Evolutionary conservation across 2,113 vertebrate genomes (phyloP), one percentile per base, ranked within the genome.

Genomic region (Menura novaehollandiae): DNA sequence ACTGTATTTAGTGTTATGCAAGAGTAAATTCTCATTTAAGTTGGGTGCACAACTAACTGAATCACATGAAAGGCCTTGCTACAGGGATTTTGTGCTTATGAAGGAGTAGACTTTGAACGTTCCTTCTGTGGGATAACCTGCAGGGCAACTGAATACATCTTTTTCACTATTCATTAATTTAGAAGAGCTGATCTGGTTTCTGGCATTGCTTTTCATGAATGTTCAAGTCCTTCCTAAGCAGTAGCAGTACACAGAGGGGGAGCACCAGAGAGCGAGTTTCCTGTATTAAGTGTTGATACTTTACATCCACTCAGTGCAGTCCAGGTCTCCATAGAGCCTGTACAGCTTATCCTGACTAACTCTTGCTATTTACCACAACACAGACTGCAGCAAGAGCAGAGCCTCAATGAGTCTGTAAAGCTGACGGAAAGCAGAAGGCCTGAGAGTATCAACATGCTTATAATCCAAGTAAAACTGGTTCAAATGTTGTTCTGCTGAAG

Each of bases 11-110:
- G 64, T 26, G 15, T 96, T 95, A 94, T n/a, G 75, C 85, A 97
- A 93, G 79, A 88, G 56, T 68, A 91, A 92, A 90, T 94, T 85
- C 93, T 80, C 64, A 47, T 71, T 83, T 15, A 37, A 76, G 24
- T 46, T 89, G 68, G 15, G 46, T 78, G 62, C 10, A 8, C 15
- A 1, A 39, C 64, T 78, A 67, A 81, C 73, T 92, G 86, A 84
- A 84, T 96, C 93, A 94, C 93, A 69, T 95, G 92, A 68, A 75
- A 55, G 60, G 86, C 77, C 37, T 96, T 85, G 83, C 83, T 82
- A 53, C 32, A 79, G 86, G 95, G 92, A 96, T 97, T 96, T 97
- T 78, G 73, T 95, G 73, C 92, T 96, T 93, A 92, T 0, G 3
- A 88, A 96, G 66, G 64, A 86, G 56, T 44, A 81, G 47, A 47